A percentile compares a stretch with the other conserved stretches of the same genome.
Evolutionary conservation across 2,113 vertebrate genomes (phyloP).

Genomic region (Brachyistius frenatus): DNA sequence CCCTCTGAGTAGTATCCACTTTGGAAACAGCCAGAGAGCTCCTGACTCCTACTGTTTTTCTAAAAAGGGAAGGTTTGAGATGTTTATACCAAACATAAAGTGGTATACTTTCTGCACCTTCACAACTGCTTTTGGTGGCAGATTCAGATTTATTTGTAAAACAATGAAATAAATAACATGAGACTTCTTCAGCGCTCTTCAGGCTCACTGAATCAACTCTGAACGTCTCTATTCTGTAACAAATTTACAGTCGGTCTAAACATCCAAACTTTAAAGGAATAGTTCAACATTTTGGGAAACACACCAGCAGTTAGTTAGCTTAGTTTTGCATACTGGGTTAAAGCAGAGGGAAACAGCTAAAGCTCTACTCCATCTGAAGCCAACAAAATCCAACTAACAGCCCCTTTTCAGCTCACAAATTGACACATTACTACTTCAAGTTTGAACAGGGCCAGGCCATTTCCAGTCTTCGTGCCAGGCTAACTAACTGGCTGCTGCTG

Average conservation of each 20-base stretch:
- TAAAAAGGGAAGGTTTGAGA: background rate
- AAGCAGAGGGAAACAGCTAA: too few species aligned
- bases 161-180: background rate
- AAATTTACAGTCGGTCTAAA: background rate
- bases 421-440: too few species aligned
- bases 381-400: background rate
- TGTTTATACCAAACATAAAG: background rate
- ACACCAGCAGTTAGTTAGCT: too few species aligned
- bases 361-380: background rate
- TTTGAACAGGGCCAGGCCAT: too few species aligned
- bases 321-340: too few species aligned
- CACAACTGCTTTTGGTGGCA: too few species aligned
- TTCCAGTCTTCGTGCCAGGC: too few species aligned
- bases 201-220: too few species aligned
- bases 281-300: too few species aligned
- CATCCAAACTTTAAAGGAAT: background rate
- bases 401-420: too few species aligned
- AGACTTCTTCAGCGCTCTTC: too few species aligned
- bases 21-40: slow-evolving; percentile 49
- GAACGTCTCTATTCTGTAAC: background rate
- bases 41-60: slow-evolving; percentile 10
- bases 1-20: slow-evolving; percentile 39
- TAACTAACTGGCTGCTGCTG: too few species aligned
- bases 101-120: background rate
- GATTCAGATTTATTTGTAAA: background rate